A percentile compares a stretch with the other conserved stretches of the same genome.
phyloP scores from a whole-genome alignment of 2,888 invertebrate species.

The Pardosa pseudoannulata region DNA sequence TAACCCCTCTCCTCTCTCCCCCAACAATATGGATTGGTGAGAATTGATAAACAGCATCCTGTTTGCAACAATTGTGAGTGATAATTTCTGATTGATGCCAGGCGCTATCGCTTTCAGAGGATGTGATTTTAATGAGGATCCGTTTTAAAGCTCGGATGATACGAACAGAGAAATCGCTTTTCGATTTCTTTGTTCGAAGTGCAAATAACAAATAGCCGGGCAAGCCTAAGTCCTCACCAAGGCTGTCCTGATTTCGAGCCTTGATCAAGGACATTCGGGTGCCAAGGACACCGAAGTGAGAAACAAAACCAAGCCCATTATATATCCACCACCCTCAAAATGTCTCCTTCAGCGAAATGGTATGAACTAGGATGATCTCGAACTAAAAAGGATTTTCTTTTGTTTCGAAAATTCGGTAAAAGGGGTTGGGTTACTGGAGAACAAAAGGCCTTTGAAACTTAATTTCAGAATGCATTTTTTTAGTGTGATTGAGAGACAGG shows the following conservation, averaged over 20 bases:
- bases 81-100: neutral
- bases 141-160: neutral
- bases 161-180: neutral
- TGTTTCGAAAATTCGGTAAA: too few relatives aligned
- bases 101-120: neutral
- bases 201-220: neutral
- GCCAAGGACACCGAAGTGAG: neutral
- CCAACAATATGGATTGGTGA: neutral
- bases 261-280: constrained; percentile 4
- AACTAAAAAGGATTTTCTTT: neutral
- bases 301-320: constrained; percentile 3
- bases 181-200: too few relatives aligned
- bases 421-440: too few relatives aligned
- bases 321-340: neutral
- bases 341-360: neutral
- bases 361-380: neutral
- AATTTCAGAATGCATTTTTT: too few relatives aligned
- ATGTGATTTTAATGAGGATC: neutral
- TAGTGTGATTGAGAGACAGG: too few relatives aligned
- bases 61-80: too few relatives aligned
- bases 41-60: neutral
- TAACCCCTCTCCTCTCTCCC: neutral
- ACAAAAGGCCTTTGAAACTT: too few relatives aligned
- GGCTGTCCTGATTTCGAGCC: neutral
- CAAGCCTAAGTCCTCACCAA: neutral